phyloP scores from a whole-genome alignment of 2,797 vertebrate species.

The Eulemur coronatus region DNA sequence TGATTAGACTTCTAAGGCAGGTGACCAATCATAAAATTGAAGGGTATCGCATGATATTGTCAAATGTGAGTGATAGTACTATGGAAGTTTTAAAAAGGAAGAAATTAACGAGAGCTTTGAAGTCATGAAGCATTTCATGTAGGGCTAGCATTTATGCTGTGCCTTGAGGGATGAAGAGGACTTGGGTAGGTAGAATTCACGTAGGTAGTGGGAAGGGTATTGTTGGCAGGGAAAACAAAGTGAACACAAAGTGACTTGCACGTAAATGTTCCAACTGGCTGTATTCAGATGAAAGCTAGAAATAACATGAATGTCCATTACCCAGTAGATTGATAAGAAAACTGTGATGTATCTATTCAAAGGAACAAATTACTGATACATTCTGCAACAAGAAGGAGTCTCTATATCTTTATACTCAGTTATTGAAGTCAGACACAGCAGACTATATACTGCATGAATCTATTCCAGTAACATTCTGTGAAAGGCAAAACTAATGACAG shows the following conservation, averaged over 20 bases:
- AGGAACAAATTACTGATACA: neutral
- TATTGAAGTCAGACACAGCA: neutral
- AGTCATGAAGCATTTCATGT: neutral
- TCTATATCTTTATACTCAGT: neutral
- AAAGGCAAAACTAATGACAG: neutral
- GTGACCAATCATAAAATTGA: neutral
- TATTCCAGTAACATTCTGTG: neutral
- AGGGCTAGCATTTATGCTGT: neutral
- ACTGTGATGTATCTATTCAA: neutral
- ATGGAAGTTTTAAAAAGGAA: neutral
- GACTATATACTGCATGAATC: neutral
- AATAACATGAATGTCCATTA: neutral
- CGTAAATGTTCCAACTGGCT: neutral
- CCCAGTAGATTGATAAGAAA: neutral
- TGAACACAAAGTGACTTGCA: neutral
- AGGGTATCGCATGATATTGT: neutral
- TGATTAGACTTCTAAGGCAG: neutral
- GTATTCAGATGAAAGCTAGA: neutral
- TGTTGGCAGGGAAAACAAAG: neutral
- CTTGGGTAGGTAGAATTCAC: neutral
- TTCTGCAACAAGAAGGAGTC: neutral
- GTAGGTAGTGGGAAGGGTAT: neutral
- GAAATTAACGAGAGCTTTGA: neutral
- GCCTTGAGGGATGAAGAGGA: neutral
- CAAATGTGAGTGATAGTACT: neutral